phyloP scores from a whole-genome alignment of 2,888 invertebrate genomes.

The Cataglyphis livida region DNA sequence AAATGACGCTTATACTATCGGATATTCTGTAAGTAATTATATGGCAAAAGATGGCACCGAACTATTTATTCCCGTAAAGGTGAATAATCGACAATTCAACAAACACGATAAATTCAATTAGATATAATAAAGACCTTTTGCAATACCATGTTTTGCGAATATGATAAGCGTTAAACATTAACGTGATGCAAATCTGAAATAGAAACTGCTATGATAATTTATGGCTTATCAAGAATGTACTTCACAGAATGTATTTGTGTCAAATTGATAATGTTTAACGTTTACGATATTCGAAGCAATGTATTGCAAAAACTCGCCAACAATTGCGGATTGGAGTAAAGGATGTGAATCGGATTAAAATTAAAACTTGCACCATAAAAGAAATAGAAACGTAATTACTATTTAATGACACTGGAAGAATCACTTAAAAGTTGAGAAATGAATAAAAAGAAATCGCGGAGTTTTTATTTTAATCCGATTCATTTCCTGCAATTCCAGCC shows the following conservation, averaged over 20 bases:
- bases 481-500: background rate
- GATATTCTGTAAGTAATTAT: constrained; percentile 33
- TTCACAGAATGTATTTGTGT: background rate
- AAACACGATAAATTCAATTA: constrained; percentile 28
- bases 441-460: background rate
- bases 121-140: constrained; percentile 36
- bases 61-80: constrained; percentile 34
- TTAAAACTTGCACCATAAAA: background rate
- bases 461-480: constrained; percentile 26
- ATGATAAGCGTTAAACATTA: constrained; percentile 13
- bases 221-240: background rate
- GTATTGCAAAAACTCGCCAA: constrained; percentile 32
- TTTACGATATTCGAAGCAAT: background rate
- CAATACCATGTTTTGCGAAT: constrained; percentile 16
- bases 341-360: constrained; percentile 18
- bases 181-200: background rate
- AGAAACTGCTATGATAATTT: background rate
- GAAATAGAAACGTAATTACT: background rate
- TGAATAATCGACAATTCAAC: constrained; percentile 35
- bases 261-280: background rate
- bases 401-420: background rate
- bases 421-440: background rate
- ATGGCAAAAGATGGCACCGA: constrained; percentile 47
- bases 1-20: constrained; percentile 19
- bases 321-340: background rate